These are phyloP conservation scores for Coptotermes formosanus DNA, from an alignment of 1,140 invertebrate genomes.

Conservation along the genomic window DNA sequence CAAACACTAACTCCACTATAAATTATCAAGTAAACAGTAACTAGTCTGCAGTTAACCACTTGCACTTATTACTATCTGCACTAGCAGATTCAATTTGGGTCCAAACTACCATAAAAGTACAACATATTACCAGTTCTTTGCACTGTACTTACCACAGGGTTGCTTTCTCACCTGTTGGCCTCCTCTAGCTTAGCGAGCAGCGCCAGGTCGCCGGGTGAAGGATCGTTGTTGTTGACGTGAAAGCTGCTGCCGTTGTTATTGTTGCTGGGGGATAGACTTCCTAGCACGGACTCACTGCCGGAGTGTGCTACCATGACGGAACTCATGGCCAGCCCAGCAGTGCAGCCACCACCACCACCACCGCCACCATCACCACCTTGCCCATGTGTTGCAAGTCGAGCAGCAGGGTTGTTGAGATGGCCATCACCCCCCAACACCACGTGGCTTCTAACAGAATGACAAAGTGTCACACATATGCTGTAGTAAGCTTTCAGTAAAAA, in stretches of 20 bases:
- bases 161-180: constrained; percentile 68
- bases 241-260: constrained; percentile 16
- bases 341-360: not conserved
- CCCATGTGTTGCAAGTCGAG: not conserved
- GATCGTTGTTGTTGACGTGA: constrained; percentile 23
- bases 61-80: too few relatives aligned
- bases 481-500: too few relatives aligned
- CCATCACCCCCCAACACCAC: not conserved
- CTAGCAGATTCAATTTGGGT: too few relatives aligned
- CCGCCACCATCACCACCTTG: not conserved
- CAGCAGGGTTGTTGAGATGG: not conserved
- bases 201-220: constrained; percentile 64
- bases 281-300: not conserved
- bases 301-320: constrained; percentile 30
- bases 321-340: constrained; percentile 25
- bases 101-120: too few relatives aligned
- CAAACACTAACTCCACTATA: too few relatives aligned
- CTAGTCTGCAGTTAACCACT: too few relatives aligned
- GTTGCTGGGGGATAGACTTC: not conserved
- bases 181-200: constrained; percentile 91
- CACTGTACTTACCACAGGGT: too few relatives aligned
- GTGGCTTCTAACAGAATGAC: not conserved
- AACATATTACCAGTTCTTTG: too few relatives aligned
- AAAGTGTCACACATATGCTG: not conserved
- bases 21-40: too few relatives aligned